Conservation (phyloP, 2,888 invertebrate species). For the Apotomis betuletana region DNA sequence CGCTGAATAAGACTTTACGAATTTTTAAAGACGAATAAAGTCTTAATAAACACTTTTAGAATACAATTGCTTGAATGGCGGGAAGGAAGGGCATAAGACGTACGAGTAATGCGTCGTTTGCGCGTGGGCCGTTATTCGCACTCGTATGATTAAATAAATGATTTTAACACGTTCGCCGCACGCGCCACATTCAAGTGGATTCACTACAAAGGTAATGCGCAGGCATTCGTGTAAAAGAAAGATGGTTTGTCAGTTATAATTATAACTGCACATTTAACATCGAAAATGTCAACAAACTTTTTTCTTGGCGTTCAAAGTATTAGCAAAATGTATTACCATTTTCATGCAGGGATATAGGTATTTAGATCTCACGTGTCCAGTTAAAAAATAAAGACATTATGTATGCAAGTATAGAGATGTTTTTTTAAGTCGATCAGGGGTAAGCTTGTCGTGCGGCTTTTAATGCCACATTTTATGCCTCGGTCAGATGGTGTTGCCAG, state of each 20-base stretch:
- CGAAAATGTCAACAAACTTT: not conserved
- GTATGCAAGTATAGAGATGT: too few relatives aligned
- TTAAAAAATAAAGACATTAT: too few relatives aligned
- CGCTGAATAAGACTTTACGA: conserved; percentile 79
- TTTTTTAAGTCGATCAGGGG: not conserved
- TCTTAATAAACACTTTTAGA: conserved; percentile 77
- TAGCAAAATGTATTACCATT: too few relatives aligned
- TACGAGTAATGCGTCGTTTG: conserved; percentile 43
- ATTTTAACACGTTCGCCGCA: conserved; percentile 45
- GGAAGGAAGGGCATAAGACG: conserved; percentile 34
- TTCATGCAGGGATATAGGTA: too few relatives aligned
- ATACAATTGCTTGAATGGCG: conserved; percentile 41
- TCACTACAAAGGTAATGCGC: conserved; percentile 29
- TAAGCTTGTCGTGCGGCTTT: conserved; percentile 57
- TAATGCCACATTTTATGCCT: conserved; percentile 71
- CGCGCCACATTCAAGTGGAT: conserved; percentile 37
- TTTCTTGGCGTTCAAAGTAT: not conserved
- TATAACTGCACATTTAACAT: conserved; percentile 10
- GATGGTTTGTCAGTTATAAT: conserved; percentile 19
- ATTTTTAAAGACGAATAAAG: conserved; percentile 79
- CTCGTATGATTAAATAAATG: conserved; percentile 55
- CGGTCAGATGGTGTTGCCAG: conserved; percentile 70
- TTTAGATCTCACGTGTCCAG: too few relatives aligned
- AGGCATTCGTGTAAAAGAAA: conserved; percentile 15
- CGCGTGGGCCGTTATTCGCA: conserved; percentile 50